Base-by-base conservation (phyloP, 2,113 vertebrate genomes). In the Pachycephala philippinensis region DNA sequence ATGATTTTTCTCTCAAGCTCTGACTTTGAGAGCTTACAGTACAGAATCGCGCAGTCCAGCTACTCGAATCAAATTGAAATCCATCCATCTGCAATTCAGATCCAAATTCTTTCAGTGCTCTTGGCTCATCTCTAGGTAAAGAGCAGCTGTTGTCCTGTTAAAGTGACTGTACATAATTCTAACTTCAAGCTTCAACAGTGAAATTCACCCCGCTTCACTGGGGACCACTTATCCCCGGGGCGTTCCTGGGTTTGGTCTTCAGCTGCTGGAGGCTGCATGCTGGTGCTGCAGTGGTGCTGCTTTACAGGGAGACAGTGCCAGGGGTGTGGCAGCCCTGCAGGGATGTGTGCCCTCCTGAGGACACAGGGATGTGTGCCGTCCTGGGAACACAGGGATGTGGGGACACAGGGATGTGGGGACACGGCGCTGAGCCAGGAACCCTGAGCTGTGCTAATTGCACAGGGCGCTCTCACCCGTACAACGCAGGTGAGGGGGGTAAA, bases 91-190 rank as follows among this genome's bases (percentile, higher is more conserved):
- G 71, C 79, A 95, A 94, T 89, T 95, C 86, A 97, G 91, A 97
- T 96, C 96, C 68, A 97, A 97, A 95, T 96, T 91, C 93, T 96
- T 97, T 97, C 89, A 92, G 90, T 95, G 71, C 74, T 94, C 63
- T 94, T 97, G 96, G 95, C 91, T 95, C 92, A 95, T 96, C 74
- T 93, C 85, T 96, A 86, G 74, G 86, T 94, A 88, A 94, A 91
- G 93, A 96, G 65, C 95, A 97, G 93, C 94, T 97, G 88, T 94
- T 94, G 84, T 97, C 77, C 93, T 95, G 88, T 95, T 97, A 94
- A 97, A 98, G 80, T 84, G 80, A 96, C 90, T 96, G 76, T 89
- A 97, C 97, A 97, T 94, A 97, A 94, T 97, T 96, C 81, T 79
- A 84, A 91, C 54, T 91, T 95, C 93, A 90, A 83, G 69, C 85